phyloP scores from a whole-genome alignment of 2,888 invertebrate genomes.

The Leistus spinibarbis region DNA sequence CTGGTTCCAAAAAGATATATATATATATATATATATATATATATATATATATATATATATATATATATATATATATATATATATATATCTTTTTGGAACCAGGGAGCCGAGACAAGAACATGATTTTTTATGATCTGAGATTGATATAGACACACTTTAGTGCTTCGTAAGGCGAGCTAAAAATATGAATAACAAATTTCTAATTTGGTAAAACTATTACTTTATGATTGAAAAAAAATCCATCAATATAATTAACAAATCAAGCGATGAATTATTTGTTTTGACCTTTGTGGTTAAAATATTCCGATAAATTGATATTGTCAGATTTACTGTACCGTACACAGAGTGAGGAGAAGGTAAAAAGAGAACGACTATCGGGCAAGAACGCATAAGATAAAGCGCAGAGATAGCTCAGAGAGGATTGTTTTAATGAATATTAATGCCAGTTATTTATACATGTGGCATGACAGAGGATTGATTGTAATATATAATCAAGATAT shows the following conservation, averaged over 20 bases:
- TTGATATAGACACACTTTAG: no score
- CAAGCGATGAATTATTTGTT: neutral
- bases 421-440: neutral
- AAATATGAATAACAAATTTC: neutral
- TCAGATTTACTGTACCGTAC: neutral
- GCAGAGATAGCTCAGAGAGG: neutral
- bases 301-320: neutral
- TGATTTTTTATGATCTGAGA: no score
- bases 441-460: neutral
- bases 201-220: neutral
- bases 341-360: neutral
- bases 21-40: no score
- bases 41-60: no score
- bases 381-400: neutral
- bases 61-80: no score
- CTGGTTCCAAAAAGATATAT: no score
- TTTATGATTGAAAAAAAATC: neutral
- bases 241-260: neutral
- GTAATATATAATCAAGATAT: neutral
- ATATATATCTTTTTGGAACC: no score
- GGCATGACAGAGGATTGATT: neutral
- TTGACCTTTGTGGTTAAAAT: neutral
- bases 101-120: no score
- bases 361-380: neutral
- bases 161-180: no score